Evolutionary conservation across 2,113 vertebrate species (phyloP).

Genomic region (Rallus limicola): DNA sequence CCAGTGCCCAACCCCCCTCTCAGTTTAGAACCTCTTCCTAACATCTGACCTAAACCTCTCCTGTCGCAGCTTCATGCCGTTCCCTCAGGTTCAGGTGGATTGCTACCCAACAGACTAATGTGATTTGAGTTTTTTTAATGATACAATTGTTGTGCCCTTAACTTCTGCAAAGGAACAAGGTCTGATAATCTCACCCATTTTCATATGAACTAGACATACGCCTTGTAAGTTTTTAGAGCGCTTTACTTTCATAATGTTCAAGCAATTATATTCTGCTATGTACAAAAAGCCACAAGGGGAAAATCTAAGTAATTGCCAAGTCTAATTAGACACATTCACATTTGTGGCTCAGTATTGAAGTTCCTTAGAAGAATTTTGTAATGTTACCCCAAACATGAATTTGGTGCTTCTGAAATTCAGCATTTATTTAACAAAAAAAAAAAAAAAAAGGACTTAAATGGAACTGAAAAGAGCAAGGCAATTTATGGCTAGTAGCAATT

Average conservation of each 20-base stretch:
- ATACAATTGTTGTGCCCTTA: neutral
- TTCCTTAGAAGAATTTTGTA: neutral
- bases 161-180: neutral
- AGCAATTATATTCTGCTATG: constrained; percentile 19
- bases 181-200: neutral
- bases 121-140: neutral
- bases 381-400: neutral
- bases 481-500: neutral
- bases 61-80: too few species aligned
- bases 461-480: neutral
- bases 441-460: neutral
- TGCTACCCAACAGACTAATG: neutral
- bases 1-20: too few species aligned
- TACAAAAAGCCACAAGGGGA: constrained; percentile 36
- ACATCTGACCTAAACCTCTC: too few species aligned
- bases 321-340: neutral
- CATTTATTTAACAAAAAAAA: neutral
- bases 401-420: neutral
- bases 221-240: neutral
- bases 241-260: neutral
- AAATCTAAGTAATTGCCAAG: constrained; percentile 30
- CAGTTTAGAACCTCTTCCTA: too few species aligned
- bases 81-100: neutral
- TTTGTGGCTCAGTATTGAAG: neutral
- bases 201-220: neutral